Conservation (phyloP, 2,888 invertebrate species). For the Chloroclysta siterata region DNA sequence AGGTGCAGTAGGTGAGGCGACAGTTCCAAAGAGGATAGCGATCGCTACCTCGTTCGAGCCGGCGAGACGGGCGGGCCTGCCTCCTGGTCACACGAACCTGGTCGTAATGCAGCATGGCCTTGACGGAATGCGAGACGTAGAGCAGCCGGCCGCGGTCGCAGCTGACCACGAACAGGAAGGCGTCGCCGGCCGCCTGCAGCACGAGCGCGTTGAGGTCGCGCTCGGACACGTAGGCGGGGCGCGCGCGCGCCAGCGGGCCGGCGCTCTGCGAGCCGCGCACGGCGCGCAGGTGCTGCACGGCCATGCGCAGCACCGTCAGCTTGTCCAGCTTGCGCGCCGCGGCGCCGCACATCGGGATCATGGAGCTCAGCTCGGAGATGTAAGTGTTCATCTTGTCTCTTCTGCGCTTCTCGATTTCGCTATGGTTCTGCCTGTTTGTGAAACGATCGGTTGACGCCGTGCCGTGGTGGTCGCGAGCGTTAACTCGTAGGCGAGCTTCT, state of each 20-base stretch:
- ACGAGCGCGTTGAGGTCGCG: slow-evolving; percentile 94
- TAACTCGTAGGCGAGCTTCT: background rate
- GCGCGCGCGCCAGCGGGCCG: slow-evolving; percentile 90
- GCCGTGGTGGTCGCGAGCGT: background rate
- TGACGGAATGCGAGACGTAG: slow-evolving; percentile 95
- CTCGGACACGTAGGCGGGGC: slow-evolving; percentile 93
- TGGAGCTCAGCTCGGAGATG: slow-evolving; percentile 94
- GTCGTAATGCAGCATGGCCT: slow-evolving; percentile 91
- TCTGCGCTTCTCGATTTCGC: slow-evolving; percentile 97
- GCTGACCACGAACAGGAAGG: slow-evolving; percentile 96
- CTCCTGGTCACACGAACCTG: too few relatives aligned
- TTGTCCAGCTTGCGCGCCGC: slow-evolving; percentile 97
- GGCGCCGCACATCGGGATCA: slow-evolving; percentile 97
- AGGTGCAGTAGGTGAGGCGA: background rate
- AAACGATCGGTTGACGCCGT: background rate
- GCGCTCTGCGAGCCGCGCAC: slow-evolving; percentile 84
- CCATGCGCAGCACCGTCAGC: slow-evolving; percentile 95
- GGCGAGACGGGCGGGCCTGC: too few relatives aligned
- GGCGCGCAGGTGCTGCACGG: slow-evolving; percentile 95
- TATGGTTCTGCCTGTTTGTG: slow-evolving; percentile 94
- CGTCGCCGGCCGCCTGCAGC: slow-evolving; percentile 92
- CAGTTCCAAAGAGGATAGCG: background rate
- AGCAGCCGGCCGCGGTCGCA: slow-evolving; percentile 96
- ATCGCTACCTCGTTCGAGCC: too few relatives aligned
- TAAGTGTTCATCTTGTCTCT: slow-evolving; percentile 98